A percentile compares a stretch with the other conserved stretches of the same genome.
phyloP scores from a whole-genome alignment of 2,888 invertebrate species.

The Meiosimyza platycephala region DNA sequence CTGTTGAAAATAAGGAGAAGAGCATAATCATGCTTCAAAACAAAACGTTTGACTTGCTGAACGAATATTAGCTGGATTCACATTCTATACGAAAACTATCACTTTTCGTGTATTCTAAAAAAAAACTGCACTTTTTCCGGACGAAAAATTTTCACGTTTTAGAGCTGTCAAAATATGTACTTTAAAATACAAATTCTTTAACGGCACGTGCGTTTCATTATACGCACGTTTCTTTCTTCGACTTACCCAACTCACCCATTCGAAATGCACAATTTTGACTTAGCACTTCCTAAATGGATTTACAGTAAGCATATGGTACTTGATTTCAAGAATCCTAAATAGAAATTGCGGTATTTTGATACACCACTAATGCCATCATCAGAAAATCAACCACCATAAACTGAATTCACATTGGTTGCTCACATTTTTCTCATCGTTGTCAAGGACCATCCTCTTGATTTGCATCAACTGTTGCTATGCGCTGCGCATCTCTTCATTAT shows the following conservation, averaged over 20 bases:
- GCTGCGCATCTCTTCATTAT: slow-evolving; percentile 11
- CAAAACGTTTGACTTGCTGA: too few relatives aligned
- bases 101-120: too few relatives aligned
- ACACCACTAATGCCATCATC: slow-evolving; percentile 13
- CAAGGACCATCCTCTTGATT: slow-evolving; percentile 41
- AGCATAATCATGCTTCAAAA: too few relatives aligned
- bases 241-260: background rate
- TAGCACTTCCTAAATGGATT: background rate
- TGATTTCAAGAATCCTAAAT: background rate
- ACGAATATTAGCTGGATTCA: too few relatives aligned
- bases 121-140: too few relatives aligned
- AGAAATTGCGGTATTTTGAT: background rate
- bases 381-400: slow-evolving; percentile 16
- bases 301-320: background rate
- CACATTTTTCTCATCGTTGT: slow-evolving; percentile 35
- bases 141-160: too few relatives aligned
- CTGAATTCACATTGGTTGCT: slow-evolving; percentile 40
- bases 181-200: too few relatives aligned
- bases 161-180: too few relatives aligned
- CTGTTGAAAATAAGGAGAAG: too few relatives aligned
- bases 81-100: too few relatives aligned
- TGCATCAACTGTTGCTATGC: slow-evolving; percentile 30
- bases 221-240: background rate
- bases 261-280: background rate
- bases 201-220: too few relatives aligned